Evolutionary conservation across 2,888 invertebrate species (phyloP), one percentile per base, ranked within the genome.

Genomic region (Drosophila fungiperda): DNA sequence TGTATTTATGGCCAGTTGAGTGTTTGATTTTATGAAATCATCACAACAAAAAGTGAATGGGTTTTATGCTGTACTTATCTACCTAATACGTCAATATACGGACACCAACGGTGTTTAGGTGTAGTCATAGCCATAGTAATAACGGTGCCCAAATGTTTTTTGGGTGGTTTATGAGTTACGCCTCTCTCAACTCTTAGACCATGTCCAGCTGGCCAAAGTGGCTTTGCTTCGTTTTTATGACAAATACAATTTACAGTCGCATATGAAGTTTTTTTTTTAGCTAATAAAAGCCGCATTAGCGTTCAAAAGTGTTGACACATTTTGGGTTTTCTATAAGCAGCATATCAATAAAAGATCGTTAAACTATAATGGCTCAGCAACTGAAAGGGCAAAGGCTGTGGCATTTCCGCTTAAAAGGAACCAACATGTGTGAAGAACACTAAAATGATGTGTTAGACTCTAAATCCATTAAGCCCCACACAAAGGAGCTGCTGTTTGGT

Each of bases 31-130:
- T 76, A 70, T 71, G 78, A 80, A 86, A 75, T 80, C 73, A 77
- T 73, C 86, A 59, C 60, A 73, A 87, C 70, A 90, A 85, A 85
- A 90, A 89, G 85, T 90, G 85, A 85, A 85, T 85, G 85, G 82
- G 65, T 84, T 90, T 85, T 90, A 85, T 89, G 89, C 70, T 73
- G 78, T 77, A 76, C 86, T 78, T 81, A 81, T 55, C 50, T 45
- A 15, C 54, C 77, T 40, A 70, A 80, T 80, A 57, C 73, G 36
- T 78, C 73, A 78, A 81, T 77, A 71, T 52, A 60, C 50, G 60
- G 63, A 62, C 59, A 50, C 50, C 49, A 32, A 38, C 58, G 33
- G 48, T 42, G 15, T 69, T 54, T 38, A 38, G 59, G 20, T 57
- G 33, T 40, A 38, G 53, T 35, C 6, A 54, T 3, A 36, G 29